Base-by-base conservation (phyloP, 2,113 vertebrate species). In the Oncorhynchus masou region DNA sequence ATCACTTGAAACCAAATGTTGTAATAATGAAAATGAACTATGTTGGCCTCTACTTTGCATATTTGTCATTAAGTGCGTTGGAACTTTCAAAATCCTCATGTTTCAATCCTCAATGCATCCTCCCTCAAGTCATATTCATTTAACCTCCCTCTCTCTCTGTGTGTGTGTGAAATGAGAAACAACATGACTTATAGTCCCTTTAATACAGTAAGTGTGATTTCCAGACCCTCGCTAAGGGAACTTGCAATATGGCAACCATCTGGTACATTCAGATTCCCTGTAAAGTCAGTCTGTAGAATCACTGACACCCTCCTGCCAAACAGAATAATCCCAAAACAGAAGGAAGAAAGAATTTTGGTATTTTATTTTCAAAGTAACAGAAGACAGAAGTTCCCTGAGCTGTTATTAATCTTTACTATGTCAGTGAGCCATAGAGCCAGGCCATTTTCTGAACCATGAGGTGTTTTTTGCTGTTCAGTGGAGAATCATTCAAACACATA, bases 341-440 rank as follows among this genome's bases (percentile, higher is more conserved):
- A 45, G 8, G 39, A 45, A 45, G 39, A 45, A 45, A 45, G 39
- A 45, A 1, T 45, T 45, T 45, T 2, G 39, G 8, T 45, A 45
- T 11, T 11, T 45, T 45, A 45, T 9, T 45, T 45, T 45, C 39
- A 84, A 75, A 65, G 83, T 71, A 84, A 81, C 39, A 75, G 9
- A 1, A 5, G 48, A 24, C 73, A 74, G 71, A 83, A 83, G 78
- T 77, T 79, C 34, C 45, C 70, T 25, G 5, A 64, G 48, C 64
- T 83, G 59, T 74, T 77, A 84, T 81, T 80, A 83, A 88, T 83
- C 72, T 84, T 84, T 54, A 66, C 70, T 80, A 45, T 69, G 71
- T 57, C 8, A 45, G 24, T 19, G 80, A 84, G 64, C 82, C 76
- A 73, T 45, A 45, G 39, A 45, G 9, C 39, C 39, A 45, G 39